Evolutionary conservation across 2,113 vertebrate genomes (phyloP), one percentile per base, ranked within the genome.

Genomic region (Sturnira hondurensis): DNA sequence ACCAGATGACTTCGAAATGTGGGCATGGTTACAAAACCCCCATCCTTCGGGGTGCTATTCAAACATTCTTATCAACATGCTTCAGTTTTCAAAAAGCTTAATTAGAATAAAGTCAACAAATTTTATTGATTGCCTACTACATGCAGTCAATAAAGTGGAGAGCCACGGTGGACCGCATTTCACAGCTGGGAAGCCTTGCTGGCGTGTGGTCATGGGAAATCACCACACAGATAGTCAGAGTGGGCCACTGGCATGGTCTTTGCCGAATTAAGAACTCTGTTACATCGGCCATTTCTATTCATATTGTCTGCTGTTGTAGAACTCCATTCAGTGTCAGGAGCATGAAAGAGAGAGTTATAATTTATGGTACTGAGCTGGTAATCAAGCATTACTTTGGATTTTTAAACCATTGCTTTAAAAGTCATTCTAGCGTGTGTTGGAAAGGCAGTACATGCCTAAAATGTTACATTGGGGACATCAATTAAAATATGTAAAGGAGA

Each of bases 1-100:
- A 93, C 78, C 94, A 94, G 80, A 89, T 86, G 78, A 96, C 91
- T 97, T 95, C 70, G 84, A 96, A 97, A 97, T 45, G 80, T 96
- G 94, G 94, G 95, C 93, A 86, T 67, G n/a, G 88, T 93, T 89
- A 92, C 83, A 85, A 92, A 96, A 50, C 77, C n/a, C 82, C 86
- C 77, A 41, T 96, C 82, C 50, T 96, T 86, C 5, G 3, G 91
- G 68, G 31, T 45, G 65, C 78, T 91, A 38, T 83, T 94, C 70
- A 97, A 93, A 96, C 41, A 80, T 73, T 82, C 67, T 28, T 96
- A 94, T 97, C 91, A 95, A 95, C 82, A 89, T 89, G 82, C 61
- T 88, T 95, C 47, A 70, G 47, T 94, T 96, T 95, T 94, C 67
- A 78, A 96, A 97, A 95, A 86, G 58, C 70, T 95, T 97, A 97